These are phyloP conservation scores for Coptodon rendalli DNA, from an alignment of 2,113 vertebrate genomes.

Conservation along the genomic window DNA sequence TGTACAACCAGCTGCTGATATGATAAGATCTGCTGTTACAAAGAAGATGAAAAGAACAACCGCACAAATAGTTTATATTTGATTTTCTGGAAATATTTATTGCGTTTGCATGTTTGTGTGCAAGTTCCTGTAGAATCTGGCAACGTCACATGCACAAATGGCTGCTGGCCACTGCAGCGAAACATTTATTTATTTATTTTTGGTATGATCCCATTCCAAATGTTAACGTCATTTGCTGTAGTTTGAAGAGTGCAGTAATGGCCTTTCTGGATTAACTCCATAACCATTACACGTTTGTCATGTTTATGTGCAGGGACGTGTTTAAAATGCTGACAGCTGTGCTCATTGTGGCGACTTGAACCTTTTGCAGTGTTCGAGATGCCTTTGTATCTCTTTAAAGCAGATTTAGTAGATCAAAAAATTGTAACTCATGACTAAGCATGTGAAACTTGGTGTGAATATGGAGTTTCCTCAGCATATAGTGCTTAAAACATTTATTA, in stretches of 20 bases:
- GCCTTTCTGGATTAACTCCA: conserved; percentile 44
- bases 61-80: background rate
- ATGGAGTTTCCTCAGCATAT: background rate
- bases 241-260: conserved; percentile 25
- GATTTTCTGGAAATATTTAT: background rate
- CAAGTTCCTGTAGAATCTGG: background rate
- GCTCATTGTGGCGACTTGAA: background rate
- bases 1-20: background rate
- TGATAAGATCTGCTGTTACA: background rate
- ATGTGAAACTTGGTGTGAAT: background rate
- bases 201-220: background rate
- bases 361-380: background rate
- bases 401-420: background rate
- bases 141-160: background rate
- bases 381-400: background rate
- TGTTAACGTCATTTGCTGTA: background rate
- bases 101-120: background rate
- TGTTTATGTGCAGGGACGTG: background rate
- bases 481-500: background rate
- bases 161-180: background rate
- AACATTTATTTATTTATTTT: background rate
- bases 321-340: background rate
- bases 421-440: background rate
- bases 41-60: background rate
- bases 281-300: background rate